Evolutionary conservation across 2,113 vertebrate species (phyloP), one percentile per base, ranked within the genome.

Genomic region (Micromys minutus): DNA sequence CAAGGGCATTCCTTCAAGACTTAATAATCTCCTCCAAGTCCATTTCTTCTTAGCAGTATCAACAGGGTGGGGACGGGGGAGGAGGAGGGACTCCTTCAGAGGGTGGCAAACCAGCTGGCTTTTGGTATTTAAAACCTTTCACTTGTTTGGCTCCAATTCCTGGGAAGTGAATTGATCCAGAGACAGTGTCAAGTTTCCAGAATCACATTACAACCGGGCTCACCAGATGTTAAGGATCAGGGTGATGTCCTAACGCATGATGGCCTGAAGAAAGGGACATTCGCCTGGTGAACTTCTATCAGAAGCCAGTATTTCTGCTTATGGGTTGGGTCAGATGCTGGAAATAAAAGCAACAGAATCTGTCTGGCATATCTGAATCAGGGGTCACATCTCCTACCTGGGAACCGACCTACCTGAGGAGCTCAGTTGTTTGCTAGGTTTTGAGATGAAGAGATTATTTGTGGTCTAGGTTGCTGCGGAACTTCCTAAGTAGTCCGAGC

Each of bases 281-380:
- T 69, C 55, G 65, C 22, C 85, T 75, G 50, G 22, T 72, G 10
- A 47, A 74, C 87, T 84, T 83, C 67, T 57, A 85, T 76, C 5
- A 45, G 72, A 97, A 92, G 79, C 34, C 80, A 61, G 47, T 91
- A 89, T 65, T 85, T 92, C 55, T 87, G 63, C 80, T 57, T 31
- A 79, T 84, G 16, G 24, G 65, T 29, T 74, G 47, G 39, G 31
- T 24, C 72, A 79, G 61, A 90, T 45, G 24, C 84, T 93, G 57
- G 79, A 94, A 79, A 93, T 17, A 89, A 91, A 92, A 85, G 17
- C 16, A 79, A 88, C 63, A 86, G 61, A 93, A 81, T n/a, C 9
- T 88, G 88, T 91, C 87, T 91, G 77, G 72, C 45, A 52, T 15
- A 71, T 29, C 34, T 65, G 42, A 71, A 92, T 29, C 19, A n/a